These are phyloP conservation scores for Drosophila sproati DNA, from an alignment of 1,140 invertebrate genomes.

Conservation along the genomic window DNA sequence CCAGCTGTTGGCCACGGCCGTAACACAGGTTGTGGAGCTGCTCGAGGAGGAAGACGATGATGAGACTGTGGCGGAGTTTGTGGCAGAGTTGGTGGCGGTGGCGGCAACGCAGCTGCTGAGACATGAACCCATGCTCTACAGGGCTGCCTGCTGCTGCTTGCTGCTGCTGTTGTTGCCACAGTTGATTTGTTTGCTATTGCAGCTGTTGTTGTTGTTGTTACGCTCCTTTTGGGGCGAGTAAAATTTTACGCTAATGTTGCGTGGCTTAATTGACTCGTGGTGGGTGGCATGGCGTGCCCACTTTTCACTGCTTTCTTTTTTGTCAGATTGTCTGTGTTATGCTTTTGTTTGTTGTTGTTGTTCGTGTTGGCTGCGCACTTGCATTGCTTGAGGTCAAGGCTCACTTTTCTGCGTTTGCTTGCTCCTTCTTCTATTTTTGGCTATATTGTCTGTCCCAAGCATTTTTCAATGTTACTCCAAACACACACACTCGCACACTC, in stretches of 20 bases:
- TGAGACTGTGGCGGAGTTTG: conserved; percentile 33
- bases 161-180: conserved; percentile 19
- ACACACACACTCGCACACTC: conserved; percentile 14
- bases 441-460: conserved; percentile 40
- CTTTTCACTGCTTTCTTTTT: conserved; percentile 18
- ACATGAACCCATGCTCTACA: conserved; percentile 74
- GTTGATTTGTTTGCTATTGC: conserved; percentile 25
- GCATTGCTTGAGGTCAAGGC: conserved; percentile 64
- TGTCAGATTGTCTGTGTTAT: conserved; percentile 1
- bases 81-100: conserved; percentile 28
- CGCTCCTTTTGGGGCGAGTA: background rate
- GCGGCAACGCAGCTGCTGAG: conserved; percentile 66
- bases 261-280: conserved; percentile 33
- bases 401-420: conserved; percentile 26
- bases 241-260: conserved; percentile 22
- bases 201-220: conserved; percentile 1
- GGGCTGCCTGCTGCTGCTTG: conserved; percentile 22
- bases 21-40: conserved; percentile 39
- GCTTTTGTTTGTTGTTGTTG: conserved; percentile 11
- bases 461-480: conserved; percentile 59
- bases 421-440: conserved; percentile 31
- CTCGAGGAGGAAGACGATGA: conserved; percentile 52
- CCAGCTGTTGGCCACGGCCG: conserved; percentile 49
- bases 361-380: conserved; percentile 31
- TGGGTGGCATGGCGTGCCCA: conserved; percentile 21